Evolutionary conservation across 2,113 vertebrate genomes (phyloP), one percentile per base, ranked within the genome.

Genomic region (Xiphias gladius): DNA sequence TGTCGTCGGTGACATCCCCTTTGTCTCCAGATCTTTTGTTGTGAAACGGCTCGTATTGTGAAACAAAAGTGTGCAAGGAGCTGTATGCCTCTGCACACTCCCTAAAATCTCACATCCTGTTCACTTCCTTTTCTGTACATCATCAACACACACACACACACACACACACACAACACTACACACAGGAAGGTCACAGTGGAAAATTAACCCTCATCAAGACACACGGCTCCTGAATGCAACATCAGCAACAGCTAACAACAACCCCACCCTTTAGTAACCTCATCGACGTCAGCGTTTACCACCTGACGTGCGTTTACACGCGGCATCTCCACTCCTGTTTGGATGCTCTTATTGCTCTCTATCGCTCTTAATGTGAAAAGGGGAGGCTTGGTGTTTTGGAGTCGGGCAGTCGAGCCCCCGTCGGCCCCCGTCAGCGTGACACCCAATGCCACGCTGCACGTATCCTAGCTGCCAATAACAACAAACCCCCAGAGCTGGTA

Each of bases 291-390:
- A 62, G 46, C 55, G 16, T 20, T 9, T 3, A 24, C 41, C 73
- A 62, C 69, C 68, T 68, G 76, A 73, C 26, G 55, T 73, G 58
- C 72, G 58, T 65, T 82, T 41, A 62, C 37, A 50, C 64, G n/a
- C n/a, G n/a, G n/a, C n/a, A n/a, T n/a, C n/a, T n/a, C n/a, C n/a
- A n/a, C 35, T 41, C 41, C n/a, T 22, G 22, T 41, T 14, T 57
- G 1, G 30, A 54, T 12, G 6, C 43, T 28, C 12, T 17, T 41
- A 9, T 26, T 17, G 0, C 12, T 2, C 24, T 1, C 28, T 26
- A 7, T 4, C 9, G 48, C 20, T 67, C 57, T 32, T 8, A 1
- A 43, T 7, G 55, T 43, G 26, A 28, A 57, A 22, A 52, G 46
- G 59, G 3, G 10, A 55, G 8, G 9, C 7, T 55, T 0, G 0